phyloP scores from a whole-genome alignment of 2,797 vertebrate species.

The Columba guinea region DNA sequence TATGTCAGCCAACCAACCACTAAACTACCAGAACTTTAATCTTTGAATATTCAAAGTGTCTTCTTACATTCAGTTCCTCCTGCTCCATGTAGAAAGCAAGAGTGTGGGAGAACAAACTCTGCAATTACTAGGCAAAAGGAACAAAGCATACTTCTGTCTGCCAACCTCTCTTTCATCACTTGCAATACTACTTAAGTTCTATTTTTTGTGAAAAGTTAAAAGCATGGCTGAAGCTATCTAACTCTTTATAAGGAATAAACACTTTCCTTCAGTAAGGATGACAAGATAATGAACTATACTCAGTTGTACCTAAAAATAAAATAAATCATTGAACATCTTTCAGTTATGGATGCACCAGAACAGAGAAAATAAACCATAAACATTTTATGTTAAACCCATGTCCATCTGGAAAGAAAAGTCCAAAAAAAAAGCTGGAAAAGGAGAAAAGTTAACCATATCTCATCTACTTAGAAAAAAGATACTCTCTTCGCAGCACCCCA shows the following conservation, averaged over 20 bases:
- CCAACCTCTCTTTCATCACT: neutral
- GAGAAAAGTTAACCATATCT: neutral
- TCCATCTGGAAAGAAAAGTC: neutral
- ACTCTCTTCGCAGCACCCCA: rapidly evolving
- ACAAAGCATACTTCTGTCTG: neutral
- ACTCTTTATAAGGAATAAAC: neutral
- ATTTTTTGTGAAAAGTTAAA: neutral
- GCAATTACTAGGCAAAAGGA: neutral
- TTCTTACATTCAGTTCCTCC: neutral
- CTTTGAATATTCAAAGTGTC: neutral
- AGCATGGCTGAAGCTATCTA: neutral
- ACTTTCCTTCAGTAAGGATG: neutral
- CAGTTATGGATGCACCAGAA: neutral
- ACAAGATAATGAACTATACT: neutral
- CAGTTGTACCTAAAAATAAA: neutral
- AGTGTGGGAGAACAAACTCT: neutral
- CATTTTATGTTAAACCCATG: neutral
- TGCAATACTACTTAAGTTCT: neutral
- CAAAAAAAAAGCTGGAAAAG: neutral
- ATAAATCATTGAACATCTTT: neutral
- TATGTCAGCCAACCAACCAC: neutral
- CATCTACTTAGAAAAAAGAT: neutral
- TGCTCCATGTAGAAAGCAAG: neutral
- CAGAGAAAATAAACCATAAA: neutral
- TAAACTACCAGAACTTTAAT: neutral